phyloP scores from a whole-genome alignment of 2,888 invertebrate genomes.

The Agriopis leucophaearia region DNA sequence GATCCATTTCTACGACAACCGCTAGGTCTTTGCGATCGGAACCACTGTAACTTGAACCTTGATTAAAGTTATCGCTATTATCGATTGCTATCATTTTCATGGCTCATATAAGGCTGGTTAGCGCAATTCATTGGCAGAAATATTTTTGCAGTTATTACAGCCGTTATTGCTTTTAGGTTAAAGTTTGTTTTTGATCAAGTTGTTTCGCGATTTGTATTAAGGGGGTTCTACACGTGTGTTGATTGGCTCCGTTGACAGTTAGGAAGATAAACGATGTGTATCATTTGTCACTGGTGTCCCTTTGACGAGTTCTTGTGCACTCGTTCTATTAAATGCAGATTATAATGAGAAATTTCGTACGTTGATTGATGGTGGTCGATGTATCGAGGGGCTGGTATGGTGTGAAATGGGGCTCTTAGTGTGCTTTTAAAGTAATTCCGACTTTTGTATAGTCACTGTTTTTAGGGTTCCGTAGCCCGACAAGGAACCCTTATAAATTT shows the following conservation, averaged over 20 bases:
- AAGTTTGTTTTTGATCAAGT: constrained; percentile 40
- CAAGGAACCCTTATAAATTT: too few relatives aligned
- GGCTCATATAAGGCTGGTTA: constrained; percentile 60
- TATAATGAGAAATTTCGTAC: constrained; percentile 73
- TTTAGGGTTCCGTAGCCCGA: background rate
- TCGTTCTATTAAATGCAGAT: constrained; percentile 79
- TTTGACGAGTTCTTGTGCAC: constrained; percentile 70
- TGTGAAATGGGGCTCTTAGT: constrained; percentile 21
- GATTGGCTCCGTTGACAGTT: constrained; percentile 83
- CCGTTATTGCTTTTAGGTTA: constrained; percentile 41
- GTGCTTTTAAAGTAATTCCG: constrained; percentile 1
- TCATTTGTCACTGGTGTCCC: constrained; percentile 81
- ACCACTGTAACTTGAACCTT: constrained; percentile 58
- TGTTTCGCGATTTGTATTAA: constrained; percentile 52
- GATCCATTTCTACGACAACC: constrained; percentile 62
- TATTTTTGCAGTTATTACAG: constrained; percentile 37
- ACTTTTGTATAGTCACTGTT: constrained; percentile 12
- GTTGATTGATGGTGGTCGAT: constrained; percentile 70
- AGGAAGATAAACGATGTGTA: constrained; percentile 82
- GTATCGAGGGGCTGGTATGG: constrained; percentile 25
- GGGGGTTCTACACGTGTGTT: constrained; percentile 75
- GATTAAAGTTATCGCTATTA: constrained; percentile 44
- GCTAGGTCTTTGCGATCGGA: constrained; percentile 39
- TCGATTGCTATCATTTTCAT: constrained; percentile 53
- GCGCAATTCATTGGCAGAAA: constrained; percentile 50